A percentile compares a stretch with the other conserved stretches of the same genome.
These are phyloP conservation scores for Nipponacmea schrenckii DNA, from an alignment of 2,888 invertebrate genomes.

Conservation along the genomic window DNA sequence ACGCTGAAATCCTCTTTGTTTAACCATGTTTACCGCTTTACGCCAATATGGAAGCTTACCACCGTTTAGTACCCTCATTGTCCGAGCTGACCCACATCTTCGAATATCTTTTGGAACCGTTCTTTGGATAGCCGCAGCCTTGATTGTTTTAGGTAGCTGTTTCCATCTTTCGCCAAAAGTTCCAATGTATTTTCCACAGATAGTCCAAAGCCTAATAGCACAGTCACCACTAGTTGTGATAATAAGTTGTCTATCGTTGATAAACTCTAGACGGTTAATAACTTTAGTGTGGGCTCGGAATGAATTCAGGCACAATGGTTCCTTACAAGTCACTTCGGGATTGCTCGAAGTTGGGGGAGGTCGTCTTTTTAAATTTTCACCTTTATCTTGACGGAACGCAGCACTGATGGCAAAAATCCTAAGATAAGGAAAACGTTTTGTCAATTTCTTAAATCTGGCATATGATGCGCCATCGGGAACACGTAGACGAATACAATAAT, in stretches of 20 bases:
- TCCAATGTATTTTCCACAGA: slow-evolving; percentile 71
- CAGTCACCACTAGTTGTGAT: slow-evolving; percentile 78
- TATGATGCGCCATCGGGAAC: slow-evolving; percentile 28
- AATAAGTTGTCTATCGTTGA: slow-evolving; percentile 76
- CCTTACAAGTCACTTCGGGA: slow-evolving; percentile 43
- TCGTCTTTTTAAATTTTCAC: slow-evolving; percentile 31
- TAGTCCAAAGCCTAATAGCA: slow-evolving; percentile 70
- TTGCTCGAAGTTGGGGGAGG: slow-evolving; percentile 47
- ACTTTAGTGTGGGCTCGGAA: slow-evolving; percentile 77
- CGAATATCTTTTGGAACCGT: slow-evolving; percentile 80
- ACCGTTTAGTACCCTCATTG: slow-evolving; percentile 73
- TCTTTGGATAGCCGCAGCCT: slow-evolving; percentile 68
- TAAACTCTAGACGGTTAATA: slow-evolving; percentile 76
- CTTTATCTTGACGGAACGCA: slow-evolving; percentile 32
- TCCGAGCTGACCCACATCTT: slow-evolving; percentile 80
- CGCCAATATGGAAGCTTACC: slow-evolving; percentile 47
- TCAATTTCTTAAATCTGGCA: slow-evolving; percentile 33
- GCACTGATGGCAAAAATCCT: slow-evolving; percentile 32
- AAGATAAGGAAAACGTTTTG: slow-evolving; percentile 40
- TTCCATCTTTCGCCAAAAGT: slow-evolving; percentile 82
- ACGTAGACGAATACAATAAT: slow-evolving; percentile 73
- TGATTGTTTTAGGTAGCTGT: slow-evolving; percentile 66
- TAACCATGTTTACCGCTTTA: slow-evolving; percentile 36
- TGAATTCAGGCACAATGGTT: slow-evolving; percentile 58
- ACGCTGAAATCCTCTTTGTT: slow-evolving; percentile 30